Evolutionary conservation across 2,797 vertebrate genomes (phyloP), one percentile per base, ranked within the genome.

Genomic region (Premnoplex brunnescens): DNA sequence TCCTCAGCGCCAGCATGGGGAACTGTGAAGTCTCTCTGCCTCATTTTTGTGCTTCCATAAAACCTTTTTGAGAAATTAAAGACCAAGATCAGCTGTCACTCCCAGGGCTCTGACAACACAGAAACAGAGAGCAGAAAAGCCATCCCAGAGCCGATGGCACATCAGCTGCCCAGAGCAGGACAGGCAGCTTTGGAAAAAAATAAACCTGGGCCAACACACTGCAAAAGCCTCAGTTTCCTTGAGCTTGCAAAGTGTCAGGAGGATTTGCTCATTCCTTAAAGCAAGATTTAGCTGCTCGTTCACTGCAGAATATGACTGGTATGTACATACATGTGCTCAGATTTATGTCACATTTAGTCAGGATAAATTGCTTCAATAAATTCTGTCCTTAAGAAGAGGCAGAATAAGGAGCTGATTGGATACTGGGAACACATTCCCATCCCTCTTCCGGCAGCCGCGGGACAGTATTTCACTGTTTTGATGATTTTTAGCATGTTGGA

Each of bases 301-400:
- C 64, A 26, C 66, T 32, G 9, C 64, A 2, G 67, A 76, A 43
- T 27, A 54, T 27, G 74, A 72, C 71, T 12, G 55, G 46, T 62
- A 20, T 22, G 58, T 64, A 46, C 78, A 91, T 87, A 93, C 78
- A 26, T 80, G 92, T 60, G 94, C 96, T 89, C 86, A 96, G 97
- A 98, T 97, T 97, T 97, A 97, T 97, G 93, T 68, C 94, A 54
- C 96, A 86, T 96, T 97, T 96, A 97, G 95, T 54, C 85, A 88
- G 96, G 95, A 98, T 95, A 97, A 98, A 98, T 95, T 86, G 96
- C 97, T 95, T 88, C 97, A 97, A 97, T 98, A 97, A 98, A 98
- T 97, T 80, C 91, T 80, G n/a, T 87, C 80, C 93, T 94, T 72
- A 72, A 93, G 96, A 97, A 95, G 95, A 77, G 89, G 94, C 74